Base-by-base conservation (phyloP, 2,113 vertebrate genomes). In the Eurypyga helias region DNA sequence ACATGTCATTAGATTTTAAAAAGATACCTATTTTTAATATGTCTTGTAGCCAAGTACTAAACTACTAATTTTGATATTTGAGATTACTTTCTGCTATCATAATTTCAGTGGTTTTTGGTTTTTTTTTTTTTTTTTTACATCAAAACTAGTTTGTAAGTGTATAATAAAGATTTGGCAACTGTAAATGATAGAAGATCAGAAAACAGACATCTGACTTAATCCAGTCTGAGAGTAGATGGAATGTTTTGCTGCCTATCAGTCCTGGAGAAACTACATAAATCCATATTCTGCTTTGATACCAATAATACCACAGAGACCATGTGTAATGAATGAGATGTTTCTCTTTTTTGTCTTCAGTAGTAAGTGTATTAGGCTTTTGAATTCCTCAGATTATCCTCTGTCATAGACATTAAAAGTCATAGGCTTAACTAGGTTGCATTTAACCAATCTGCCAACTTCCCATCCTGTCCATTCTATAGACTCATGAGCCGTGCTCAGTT, bases 1-100 rank as follows among this genome's bases (percentile, higher is more conserved):
- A 93, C 60, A 85, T 93, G 96, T 76, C 17, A 73, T 94, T 93
- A 83, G n/a, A 34, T 52, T 83, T 12, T 0, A 51, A 90, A 95
- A 82, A 83, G 71, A 80, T 16, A 45, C 8, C 11, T 73, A 8
- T 70, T 93, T 81, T 93, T 82, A 83, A 45, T 72, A 43, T 29
- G 57, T n/a, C 18, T 79, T 82, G 36, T 36, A 73, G 75, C 90
- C 26, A 81, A n/a, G 11, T 52, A 38, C 17, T 16, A n/a, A 78
- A 16, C 26, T 69, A 19, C 14, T 66, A 16, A 49, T 87, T 90
- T 85, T 79, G 19, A n/a, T n/a, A n/a, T 67, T 61, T 62, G 72
- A 90, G 55, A 78, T 77, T 17, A n/a, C 9, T 29, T 64, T 45
- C 71, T 76, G 28, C 15, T 60, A 3, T 33, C 26, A 33, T 41